Evolutionary conservation across 2,797 vertebrate genomes (phyloP), one percentile per base, ranked within the genome.

Genomic region (Nasua narica): DNA sequence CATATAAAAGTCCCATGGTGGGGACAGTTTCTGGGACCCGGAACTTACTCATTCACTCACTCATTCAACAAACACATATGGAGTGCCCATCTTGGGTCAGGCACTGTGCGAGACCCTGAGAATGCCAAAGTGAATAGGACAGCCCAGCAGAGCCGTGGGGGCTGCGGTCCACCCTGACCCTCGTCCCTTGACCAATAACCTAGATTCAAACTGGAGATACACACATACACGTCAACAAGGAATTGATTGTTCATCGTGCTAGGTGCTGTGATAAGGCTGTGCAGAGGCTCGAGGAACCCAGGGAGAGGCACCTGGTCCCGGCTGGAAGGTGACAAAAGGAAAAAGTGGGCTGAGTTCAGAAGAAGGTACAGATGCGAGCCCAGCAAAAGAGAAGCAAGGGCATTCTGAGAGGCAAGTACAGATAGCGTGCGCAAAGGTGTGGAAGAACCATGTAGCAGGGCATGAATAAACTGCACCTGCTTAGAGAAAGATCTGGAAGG

Each of bases 401-500:
- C 3, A 9, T 74, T 70, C 23, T 40, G 46, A 79, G 87, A 60
- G 76, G 50, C 74, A 46, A 46, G 15, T 37, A 16, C 3, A 48
- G 69, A 87, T 7, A 14, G 50, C 48, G 3, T 14, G 91, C 43
- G 50, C 54, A 46, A 77, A 96, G 48, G 21, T 35, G 12, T 50
- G 37, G 37, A n/a, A n/a, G 35, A 78, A 60, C 60, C 67, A 69
- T 87, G 48, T 13, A 62, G 50, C 62, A 4, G 5, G 1, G 84
- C 50, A 46, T 2, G 23, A 13, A 23, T 5, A 27, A 65, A 21
- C 56, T 79, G 19, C 56, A 43, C 43, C 43, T 5, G 12, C 84
- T 90, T 29, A 56, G 43, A 87, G 92, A 92, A 82, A 60, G 76
- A 65, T 90, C 90, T 67, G 29, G 37, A 85, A 96, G 72, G 72